Base-by-base conservation (phyloP, 2,888 invertebrate species). In the Lingula anatina region DNA sequence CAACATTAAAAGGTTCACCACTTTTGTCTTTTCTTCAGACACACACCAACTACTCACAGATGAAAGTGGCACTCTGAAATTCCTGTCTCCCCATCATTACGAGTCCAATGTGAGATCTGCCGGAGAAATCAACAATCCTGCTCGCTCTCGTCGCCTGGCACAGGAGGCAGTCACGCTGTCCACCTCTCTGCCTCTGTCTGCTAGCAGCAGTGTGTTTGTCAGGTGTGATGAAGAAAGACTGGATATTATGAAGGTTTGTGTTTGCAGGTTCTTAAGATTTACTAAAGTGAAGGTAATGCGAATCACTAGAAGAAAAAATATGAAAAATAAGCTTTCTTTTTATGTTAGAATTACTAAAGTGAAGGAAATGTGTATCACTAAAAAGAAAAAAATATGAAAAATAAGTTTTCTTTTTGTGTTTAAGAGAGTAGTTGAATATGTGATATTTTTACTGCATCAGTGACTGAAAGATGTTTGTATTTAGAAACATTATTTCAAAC, bases 151-250 rank as follows among this genome's bases (percentile, higher is more conserved):
- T 77, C 84, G 95, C 21, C 83, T 95, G 47, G 94, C 95, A 47
- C 95, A 94, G 80, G 94, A 95, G 80, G 89, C 92, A 40, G 92
- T 93, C 55, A 94, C 94, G 27, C 83, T 95, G 46, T 90, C 91
- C 59, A 92, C 91, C 50, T 89, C 89, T 60, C 82, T 95, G 67
- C 95, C 95, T 56, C 83, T 95, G 50, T 92, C 92, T 44, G 90
- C 88, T 78, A 90, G 90, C 77, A 91, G 91, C 75, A 90, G 90
- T 58, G 94, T 95, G 56, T 95, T 95, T 82, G 93, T 95, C 57
- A 84, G 95, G 61, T 91, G 91, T 78, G 94, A 94, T 80, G 87
- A 90, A 55, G 93, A 94, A 77, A 83, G 94, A 55, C 83, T 95
- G 61, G 94, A 95, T 77, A 86, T 94, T 58, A 95, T 95, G 93